These are phyloP conservation scores for Poecilia wingei DNA, from an alignment of 2,797 vertebrate species.

Conservation along the genomic window DNA sequence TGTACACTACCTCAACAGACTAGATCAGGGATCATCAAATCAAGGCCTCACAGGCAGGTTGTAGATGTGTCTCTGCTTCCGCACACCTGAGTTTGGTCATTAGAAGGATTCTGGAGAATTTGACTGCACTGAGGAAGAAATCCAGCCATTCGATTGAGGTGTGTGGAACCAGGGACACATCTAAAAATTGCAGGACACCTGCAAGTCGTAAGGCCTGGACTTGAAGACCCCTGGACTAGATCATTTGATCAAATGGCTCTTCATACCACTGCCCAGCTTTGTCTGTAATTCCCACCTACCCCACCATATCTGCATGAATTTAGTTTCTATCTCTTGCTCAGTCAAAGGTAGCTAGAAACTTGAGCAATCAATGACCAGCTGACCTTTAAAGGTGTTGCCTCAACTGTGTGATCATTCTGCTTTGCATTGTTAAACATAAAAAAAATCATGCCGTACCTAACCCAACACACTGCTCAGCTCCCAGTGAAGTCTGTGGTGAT, in stretches of 20 bases:
- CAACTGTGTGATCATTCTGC: background rate
- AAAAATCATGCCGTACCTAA: background rate
- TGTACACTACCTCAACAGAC: background rate
- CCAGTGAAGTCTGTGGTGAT: background rate
- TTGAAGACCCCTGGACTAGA: background rate
- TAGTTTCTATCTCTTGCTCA: too few species aligned
- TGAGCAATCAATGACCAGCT: background rate
- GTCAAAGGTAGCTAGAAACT: background rate
- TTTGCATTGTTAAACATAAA: background rate
- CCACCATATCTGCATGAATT: background rate
- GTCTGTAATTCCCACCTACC: background rate
- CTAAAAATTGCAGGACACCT: too few species aligned
- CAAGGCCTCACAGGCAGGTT: too few species aligned
- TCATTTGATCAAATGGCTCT: background rate
- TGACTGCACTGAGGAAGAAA: too few species aligned
- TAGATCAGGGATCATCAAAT: too few species aligned
- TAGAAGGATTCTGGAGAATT: too few species aligned
- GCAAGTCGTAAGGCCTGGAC: too few species aligned
- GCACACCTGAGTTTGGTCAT: too few species aligned
- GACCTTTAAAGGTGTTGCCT: background rate
- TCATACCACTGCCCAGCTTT: background rate
- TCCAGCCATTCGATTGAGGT: too few species aligned
- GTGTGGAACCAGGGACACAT: too few species aligned
- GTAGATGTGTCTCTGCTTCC: too few species aligned
- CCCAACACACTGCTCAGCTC: background rate